phyloP scores from a whole-genome alignment of 2,888 invertebrate species.

The Strigamia crassipes region DNA sequence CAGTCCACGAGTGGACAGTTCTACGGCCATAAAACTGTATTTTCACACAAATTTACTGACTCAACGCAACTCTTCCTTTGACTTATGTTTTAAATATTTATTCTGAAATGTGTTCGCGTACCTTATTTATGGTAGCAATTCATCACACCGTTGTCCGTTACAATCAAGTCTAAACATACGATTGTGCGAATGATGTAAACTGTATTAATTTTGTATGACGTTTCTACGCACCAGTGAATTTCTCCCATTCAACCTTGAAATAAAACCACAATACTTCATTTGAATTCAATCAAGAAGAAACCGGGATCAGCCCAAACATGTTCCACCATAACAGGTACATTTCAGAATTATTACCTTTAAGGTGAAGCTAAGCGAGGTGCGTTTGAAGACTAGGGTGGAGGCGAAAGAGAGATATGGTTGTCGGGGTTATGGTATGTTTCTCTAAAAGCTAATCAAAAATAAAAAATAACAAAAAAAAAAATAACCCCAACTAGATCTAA shows the following conservation, averaged over 20 bases:
- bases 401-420: conserved; percentile 9
- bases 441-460: conserved; percentile 34
- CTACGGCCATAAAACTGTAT: too few relatives aligned
- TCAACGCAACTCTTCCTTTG: too few relatives aligned
- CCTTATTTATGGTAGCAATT: too few relatives aligned
- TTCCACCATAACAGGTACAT: background rate
- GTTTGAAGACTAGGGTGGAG: conserved; percentile 28
- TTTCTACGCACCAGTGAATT: background rate
- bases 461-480: background rate
- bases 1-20: too few relatives aligned
- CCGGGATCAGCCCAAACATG: conserved; percentile 33
- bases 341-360: conserved; percentile 34
- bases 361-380: conserved; percentile 10
- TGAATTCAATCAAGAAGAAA: conserved; percentile 31
- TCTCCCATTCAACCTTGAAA: background rate
- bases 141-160: too few relatives aligned
- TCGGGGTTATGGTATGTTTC: conserved; percentile 8
- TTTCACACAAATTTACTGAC: too few relatives aligned
- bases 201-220: too few relatives aligned
- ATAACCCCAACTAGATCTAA: background rate
- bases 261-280: conserved; percentile 2
- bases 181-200: too few relatives aligned
- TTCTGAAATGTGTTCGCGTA: too few relatives aligned
- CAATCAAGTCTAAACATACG: too few relatives aligned
- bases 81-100: too few relatives aligned